Percentiles rank a stretch among this genome's conserved stretches.
Evolutionary conservation across 2,113 vertebrate genomes (phyloP).

Genomic region (Theristicus caerulescens): DNA sequence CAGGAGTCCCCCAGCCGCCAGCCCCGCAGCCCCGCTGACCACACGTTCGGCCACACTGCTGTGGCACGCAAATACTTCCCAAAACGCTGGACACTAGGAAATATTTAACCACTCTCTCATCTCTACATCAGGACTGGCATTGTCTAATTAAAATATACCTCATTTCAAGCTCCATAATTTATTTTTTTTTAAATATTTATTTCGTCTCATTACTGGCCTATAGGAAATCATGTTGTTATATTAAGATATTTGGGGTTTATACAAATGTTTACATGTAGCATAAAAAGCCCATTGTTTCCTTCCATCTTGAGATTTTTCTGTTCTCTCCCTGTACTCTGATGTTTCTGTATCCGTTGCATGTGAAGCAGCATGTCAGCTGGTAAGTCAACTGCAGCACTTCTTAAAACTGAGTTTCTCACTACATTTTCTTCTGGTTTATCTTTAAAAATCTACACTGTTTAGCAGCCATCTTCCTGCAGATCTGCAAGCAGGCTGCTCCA

Average conservation of each 20-base stretch:
- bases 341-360: neutral
- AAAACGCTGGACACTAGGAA: accelerated
- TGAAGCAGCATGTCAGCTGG: neutral
- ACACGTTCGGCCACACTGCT: accelerated
- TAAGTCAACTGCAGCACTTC: neutral
- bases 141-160: neutral
- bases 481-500: neutral
- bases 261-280: neutral
- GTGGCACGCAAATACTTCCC: accelerated
- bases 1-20: neutral
- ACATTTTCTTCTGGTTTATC: neutral
- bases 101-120: neutral
- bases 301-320: neutral
- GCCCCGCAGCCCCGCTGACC: accelerated
- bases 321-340: neutral
- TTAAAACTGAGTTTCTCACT: neutral
- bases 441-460: neutral
- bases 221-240: neutral
- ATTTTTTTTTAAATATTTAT: neutral
- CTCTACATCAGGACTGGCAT: neutral
- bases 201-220: neutral
- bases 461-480: neutral
- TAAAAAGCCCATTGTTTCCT: neutral
- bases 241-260: neutral
- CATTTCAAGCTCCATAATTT: neutral